These are phyloP conservation scores for Triplophysa dalaica DNA, from an alignment of 2,113 vertebrate genomes.

Conservation along the genomic window DNA sequence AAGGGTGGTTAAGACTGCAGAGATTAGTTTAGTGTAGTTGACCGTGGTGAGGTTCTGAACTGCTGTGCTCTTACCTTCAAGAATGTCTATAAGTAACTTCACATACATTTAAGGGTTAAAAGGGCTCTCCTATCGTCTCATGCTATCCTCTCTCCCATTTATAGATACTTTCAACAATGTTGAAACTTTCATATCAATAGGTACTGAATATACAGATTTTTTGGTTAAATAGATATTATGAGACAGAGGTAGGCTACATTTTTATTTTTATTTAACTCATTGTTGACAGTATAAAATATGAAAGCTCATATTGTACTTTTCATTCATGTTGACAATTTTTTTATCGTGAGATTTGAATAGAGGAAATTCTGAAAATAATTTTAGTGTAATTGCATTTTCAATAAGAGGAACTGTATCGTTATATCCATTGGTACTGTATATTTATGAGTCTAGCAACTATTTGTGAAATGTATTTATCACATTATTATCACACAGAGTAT, in stretches of 20 bases:
- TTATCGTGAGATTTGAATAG: background rate
- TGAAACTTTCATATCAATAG: background rate
- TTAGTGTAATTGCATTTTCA: slow-evolving; percentile 20
- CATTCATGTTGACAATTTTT: background rate
- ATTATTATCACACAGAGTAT: no score
- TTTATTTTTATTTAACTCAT: no score
- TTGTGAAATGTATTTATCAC: background rate
- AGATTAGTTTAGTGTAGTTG: slow-evolving; percentile 2
- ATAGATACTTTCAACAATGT: background rate
- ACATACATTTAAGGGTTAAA: background rate
- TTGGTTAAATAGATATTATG: no score
- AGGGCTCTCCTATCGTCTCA: background rate
- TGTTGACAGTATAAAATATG: no score
- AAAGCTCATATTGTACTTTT: no score
- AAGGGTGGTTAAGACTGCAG: slow-evolving; percentile 1
- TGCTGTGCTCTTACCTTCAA: slow-evolving; percentile 52
- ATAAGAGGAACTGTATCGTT: slow-evolving; percentile 12
- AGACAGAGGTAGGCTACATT: no score
- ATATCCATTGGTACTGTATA: slow-evolving; percentile 9
- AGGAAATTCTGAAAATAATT: background rate
- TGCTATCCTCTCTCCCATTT: slow-evolving; percentile 32
- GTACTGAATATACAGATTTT: no score
- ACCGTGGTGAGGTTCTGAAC: slow-evolving; percentile 13
- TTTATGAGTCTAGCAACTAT: background rate
- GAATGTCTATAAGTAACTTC: slow-evolving; percentile 48